A percentile compares a stretch with the other conserved stretches of the same genome.
These are phyloP conservation scores for Xiphophorus maculatus DNA, from an alignment of 2,113 vertebrate species.

Conservation along the genomic window DNA sequence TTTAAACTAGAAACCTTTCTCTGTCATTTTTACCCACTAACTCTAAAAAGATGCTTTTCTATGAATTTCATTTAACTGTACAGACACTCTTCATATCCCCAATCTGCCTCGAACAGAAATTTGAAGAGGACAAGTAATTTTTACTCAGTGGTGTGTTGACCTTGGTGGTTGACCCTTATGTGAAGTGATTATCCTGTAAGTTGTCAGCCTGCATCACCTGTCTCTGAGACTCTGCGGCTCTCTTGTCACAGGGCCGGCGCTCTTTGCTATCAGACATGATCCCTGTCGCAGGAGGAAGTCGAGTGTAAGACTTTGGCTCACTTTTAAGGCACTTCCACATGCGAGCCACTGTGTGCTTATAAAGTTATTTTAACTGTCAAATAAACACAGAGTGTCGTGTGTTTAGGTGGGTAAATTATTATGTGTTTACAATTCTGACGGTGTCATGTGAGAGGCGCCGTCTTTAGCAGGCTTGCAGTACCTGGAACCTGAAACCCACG, in stretches of 20 bases:
- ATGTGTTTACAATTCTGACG: constrained; percentile 65
- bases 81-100: background rate
- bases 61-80: background rate
- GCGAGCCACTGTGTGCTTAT: constrained; percentile 8
- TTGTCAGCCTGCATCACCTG: constrained; percentile 50
- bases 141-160: constrained; percentile 30
- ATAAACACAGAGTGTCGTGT: constrained; percentile 30
- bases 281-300: constrained; percentile 17
- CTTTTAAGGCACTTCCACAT: constrained; percentile 27
- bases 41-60: no score
- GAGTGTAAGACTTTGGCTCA: constrained; percentile 32
- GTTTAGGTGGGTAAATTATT: constrained; percentile 60
- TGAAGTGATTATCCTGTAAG: constrained; percentile 46
- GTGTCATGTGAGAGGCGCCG: constrained; percentile 57
- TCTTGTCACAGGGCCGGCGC: constrained; percentile 22
- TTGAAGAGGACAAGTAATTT: background rate
- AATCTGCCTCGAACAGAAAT: constrained; percentile 1
- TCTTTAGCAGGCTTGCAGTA: constrained; percentile 43
- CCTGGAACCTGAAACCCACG: constrained; percentile 57
- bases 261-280: constrained; percentile 36
- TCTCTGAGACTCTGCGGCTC: constrained; percentile 19
- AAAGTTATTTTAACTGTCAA: constrained; percentile 28
- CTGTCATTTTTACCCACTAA: no score
- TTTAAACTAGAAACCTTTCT: no score
- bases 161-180: constrained; percentile 35